phyloP scores from a whole-genome alignment of 1,140 invertebrate species.

The Diabrotica virgifera region DNA sequence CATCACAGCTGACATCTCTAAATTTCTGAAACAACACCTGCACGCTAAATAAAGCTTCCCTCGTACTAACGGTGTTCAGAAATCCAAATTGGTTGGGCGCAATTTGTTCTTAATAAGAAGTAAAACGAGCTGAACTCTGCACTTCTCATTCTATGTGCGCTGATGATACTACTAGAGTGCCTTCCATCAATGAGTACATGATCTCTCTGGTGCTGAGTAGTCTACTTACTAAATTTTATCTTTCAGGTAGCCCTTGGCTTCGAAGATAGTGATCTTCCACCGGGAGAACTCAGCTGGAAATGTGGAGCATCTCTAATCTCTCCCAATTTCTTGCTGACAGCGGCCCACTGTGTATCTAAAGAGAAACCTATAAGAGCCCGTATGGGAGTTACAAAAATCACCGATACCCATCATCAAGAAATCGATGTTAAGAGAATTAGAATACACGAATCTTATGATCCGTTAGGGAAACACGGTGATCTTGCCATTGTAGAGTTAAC shows the following conservation, averaged over 20 bases:
- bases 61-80: too few species aligned
- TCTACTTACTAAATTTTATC: neutral
- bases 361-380: constrained; percentile 28
- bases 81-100: too few species aligned
- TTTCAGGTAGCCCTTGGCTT: constrained; percentile 40
- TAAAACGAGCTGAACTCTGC: too few species aligned
- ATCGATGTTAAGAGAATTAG: constrained; percentile 29
- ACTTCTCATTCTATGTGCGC: too few species aligned
- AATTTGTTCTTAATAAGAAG: too few species aligned
- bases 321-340: constrained; percentile 38
- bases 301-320: constrained; percentile 41
- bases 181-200: too few species aligned
- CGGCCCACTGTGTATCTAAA: constrained; percentile 41
- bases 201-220: too few species aligned
- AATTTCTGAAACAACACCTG: too few species aligned
- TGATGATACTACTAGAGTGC: too few species aligned
- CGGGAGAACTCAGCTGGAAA: constrained; percentile 23
- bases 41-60: too few species aligned
- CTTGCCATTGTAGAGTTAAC: constrained; percentile 37
- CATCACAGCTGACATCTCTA: too few species aligned
- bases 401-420: constrained; percentile 24
- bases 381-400: constrained; percentile 36
- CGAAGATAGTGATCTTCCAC: constrained; percentile 17
- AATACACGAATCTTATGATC: constrained; percentile 35
- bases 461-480: constrained; percentile 34